Conservation (phyloP, 2,797 vertebrate genomes). For the Hirundo rustica region DNA sequence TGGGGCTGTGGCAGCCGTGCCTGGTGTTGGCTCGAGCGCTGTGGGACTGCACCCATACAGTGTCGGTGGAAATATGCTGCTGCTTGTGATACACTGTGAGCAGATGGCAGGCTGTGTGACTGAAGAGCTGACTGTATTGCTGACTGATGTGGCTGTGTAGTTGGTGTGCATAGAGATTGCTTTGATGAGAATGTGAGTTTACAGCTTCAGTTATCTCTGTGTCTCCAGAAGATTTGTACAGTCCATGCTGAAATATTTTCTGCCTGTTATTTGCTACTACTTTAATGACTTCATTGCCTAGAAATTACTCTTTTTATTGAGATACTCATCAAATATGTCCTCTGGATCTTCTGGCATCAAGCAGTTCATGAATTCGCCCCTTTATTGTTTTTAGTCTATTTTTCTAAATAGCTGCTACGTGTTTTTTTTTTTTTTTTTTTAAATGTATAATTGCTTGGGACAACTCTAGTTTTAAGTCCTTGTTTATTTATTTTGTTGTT, state of each 20-base stretch:
- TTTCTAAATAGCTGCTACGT: not conserved
- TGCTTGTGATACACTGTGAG: not conserved
- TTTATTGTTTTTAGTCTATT: not conserved
- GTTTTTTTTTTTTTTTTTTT: not conserved
- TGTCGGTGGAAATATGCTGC: not conserved
- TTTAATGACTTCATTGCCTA: not conserved
- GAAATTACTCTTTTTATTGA: not conserved
- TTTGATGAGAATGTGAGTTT: not conserved
- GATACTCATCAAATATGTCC: not conserved
- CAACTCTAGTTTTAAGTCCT: not conserved
- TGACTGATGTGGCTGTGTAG: not conserved
- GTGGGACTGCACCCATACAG: not conserved
- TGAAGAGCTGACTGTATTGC: not conserved
- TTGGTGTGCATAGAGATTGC: not conserved
- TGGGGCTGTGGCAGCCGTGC: not conserved
- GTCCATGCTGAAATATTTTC: not conserved
- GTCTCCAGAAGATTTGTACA: not conserved
- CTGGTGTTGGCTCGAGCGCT: not conserved
- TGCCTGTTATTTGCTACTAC: not conserved
- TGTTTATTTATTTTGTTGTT: not conserved
- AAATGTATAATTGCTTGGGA: not conserved
- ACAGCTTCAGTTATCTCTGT: not conserved
- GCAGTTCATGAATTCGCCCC: not conserved
- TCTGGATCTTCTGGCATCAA: not conserved
- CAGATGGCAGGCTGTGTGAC: conserved; percentile 1